Evolutionary conservation across 2,113 vertebrate genomes (phyloP).

Genomic region (Elephantulus edwardii): DNA sequence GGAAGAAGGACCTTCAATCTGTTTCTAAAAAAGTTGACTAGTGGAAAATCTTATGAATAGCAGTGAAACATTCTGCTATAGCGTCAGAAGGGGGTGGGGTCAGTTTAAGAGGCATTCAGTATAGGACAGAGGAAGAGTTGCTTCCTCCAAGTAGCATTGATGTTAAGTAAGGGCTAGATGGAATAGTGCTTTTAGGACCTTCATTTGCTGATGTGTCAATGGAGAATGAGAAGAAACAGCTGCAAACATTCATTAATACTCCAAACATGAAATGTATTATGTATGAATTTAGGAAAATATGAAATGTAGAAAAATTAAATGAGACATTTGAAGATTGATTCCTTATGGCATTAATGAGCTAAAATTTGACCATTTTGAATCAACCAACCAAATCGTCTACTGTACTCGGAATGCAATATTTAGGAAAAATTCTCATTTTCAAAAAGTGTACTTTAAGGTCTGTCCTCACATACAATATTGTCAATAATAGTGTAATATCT

Average conservation of each 20-base stretch:
- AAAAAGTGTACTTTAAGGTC: too few species aligned
- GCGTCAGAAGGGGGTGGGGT: not conserved
- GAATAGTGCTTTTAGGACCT: not conserved
- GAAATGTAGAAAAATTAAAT: not conserved
- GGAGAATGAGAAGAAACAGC: too few species aligned
- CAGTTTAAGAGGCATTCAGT: not conserved
- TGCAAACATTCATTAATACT: not conserved
- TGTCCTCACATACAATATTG: too few species aligned
- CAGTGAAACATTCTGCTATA: not conserved
- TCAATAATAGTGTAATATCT: too few species aligned
- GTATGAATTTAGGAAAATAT: too few species aligned
- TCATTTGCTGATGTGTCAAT: not conserved
- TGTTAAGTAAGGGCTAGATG: not conserved
- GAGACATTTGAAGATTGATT: not conserved
- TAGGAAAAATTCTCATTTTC: too few species aligned
- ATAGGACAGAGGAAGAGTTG: not conserved
- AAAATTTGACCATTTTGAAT: not conserved
- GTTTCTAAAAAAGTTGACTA: not conserved
- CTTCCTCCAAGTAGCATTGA: not conserved
- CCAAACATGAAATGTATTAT: not conserved
- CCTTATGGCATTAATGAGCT: not conserved
- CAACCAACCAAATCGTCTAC: not conserved
- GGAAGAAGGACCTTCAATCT: not conserved
- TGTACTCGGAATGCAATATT: not conserved
- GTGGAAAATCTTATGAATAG: not conserved